A percentile compares a stretch with the other conserved stretches of the same genome.
These are phyloP conservation scores for Hetaerina titia DNA, from an alignment of 2,888 invertebrate genomes.

Conservation along the genomic window DNA sequence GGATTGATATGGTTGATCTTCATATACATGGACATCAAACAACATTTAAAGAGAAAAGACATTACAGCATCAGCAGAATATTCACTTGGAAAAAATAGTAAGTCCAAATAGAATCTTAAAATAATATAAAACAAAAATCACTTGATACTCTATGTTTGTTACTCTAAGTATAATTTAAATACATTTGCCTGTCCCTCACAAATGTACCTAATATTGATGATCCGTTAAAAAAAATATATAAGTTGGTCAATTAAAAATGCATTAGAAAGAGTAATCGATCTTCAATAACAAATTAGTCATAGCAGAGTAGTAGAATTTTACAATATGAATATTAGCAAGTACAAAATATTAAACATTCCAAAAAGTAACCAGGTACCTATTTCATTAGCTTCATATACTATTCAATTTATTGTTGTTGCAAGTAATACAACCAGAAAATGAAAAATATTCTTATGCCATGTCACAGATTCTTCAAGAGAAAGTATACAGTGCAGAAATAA, in stretches of 20 bases:
- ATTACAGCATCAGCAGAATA: conserved; percentile 22
- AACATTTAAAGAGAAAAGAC: conserved; percentile 79
- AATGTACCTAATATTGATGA: too few relatives aligned
- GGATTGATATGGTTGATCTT: conserved; percentile 83
- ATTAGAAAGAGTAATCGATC: too few relatives aligned
- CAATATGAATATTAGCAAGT: too few relatives aligned
- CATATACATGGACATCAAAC: conserved; percentile 82
- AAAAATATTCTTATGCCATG: not conserved
- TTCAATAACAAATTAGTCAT: too few relatives aligned
- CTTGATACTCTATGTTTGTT: not conserved
- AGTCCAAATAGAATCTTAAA: not conserved
- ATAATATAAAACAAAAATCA: not conserved
- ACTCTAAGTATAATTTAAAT: too few relatives aligned
- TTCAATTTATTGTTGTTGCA: not conserved
- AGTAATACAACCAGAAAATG: too few relatives aligned
- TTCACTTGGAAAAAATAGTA: conserved; percentile 36
- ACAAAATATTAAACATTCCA: too few relatives aligned
- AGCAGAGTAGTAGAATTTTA: not conserved
- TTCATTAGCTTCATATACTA: not conserved
- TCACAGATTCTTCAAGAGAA: conserved; percentile 29
- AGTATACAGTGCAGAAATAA: not conserved
- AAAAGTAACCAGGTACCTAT: too few relatives aligned
- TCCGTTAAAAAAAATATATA: too few relatives aligned
- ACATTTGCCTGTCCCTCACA: too few relatives aligned
- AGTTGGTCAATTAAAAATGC: too few relatives aligned